Conservation (phyloP, 2,797 vertebrate genomes). For the Rhabdomys pumilio region DNA sequence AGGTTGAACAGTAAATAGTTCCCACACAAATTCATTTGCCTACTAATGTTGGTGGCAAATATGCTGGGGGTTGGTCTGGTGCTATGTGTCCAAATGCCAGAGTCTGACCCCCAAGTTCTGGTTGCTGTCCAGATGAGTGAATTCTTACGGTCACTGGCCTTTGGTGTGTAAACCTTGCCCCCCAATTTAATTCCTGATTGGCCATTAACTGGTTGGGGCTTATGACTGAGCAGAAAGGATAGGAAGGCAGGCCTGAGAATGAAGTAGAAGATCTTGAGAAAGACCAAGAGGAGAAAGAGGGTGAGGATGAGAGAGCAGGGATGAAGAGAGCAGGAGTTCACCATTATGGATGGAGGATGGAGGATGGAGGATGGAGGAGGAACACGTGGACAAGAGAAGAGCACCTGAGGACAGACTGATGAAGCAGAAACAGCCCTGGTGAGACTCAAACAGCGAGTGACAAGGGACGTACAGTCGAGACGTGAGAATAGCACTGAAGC, state of each 20-base stretch:
- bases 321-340: neutral
- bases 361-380: neutral
- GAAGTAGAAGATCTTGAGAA: neutral
- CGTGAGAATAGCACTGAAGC: neutral
- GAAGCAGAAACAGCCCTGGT: neutral
- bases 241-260: neutral
- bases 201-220: neutral
- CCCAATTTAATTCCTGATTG: neutral
- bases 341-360: neutral
- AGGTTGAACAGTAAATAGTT: slow-evolving; percentile 48
- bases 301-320: neutral
- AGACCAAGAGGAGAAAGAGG: neutral
- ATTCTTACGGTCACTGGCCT: neutral
- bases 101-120: neutral
- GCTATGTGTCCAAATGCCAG: neutral
- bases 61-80: neutral
- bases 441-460: neutral
- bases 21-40: slow-evolving; percentile 30
- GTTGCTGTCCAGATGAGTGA: neutral
- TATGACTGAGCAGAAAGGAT: neutral
- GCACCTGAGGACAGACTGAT: neutral
- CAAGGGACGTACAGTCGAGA: neutral
- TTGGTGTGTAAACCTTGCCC: neutral
- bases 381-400: neutral
- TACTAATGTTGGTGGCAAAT: neutral